These are phyloP conservation scores for Pan troglodytes DNA, from an alignment of 2,113 vertebrate genomes.

Conservation along the genomic window NHGRI_mPanTro3-v2.1_pri NC_086015.1:20938501-20939000, in stretches of 20 bases:
- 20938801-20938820: neutral
- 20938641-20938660: neutral
- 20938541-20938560: neutral
- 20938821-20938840: neutral
- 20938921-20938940: too few relatives aligned
- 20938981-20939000: too few relatives aligned
- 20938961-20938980: too few relatives aligned
- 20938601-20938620: neutral
- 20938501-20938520: too few relatives aligned
- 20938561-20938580: neutral
- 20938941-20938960: too few relatives aligned
- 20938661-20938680: neutral
- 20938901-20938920: too few relatives aligned
- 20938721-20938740: neutral
- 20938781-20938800: neutral
- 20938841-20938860: neutral
- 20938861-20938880: too few relatives aligned
- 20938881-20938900: too few relatives aligned
- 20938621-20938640: neutral
- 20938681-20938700: neutral
- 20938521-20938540: too few relatives aligned
- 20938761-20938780: neutral
- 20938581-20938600: neutral
- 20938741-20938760: neutral
- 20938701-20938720: neutral